Evolutionary conservation across 2,888 invertebrate genomes (phyloP).

Genomic region (Drosophila prolongata): DNA sequence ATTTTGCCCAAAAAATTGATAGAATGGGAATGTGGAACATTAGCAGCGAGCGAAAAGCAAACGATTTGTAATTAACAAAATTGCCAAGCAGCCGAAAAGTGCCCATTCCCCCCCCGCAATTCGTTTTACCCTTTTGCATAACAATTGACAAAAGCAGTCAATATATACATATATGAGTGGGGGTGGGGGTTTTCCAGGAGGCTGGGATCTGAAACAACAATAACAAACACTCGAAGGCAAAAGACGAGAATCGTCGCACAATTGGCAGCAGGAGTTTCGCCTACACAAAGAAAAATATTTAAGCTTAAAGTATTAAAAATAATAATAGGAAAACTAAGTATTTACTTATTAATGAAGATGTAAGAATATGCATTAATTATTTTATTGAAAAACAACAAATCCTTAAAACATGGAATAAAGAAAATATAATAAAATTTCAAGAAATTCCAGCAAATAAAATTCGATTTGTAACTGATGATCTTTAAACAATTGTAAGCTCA

Average conservation of each 20-base stretch:
- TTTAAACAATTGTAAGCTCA: too few relatives aligned
- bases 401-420: too few relatives aligned
- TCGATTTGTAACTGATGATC: too few relatives aligned
- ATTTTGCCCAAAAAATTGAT: conserved; percentile 2
- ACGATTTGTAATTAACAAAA: conserved; percentile 84
- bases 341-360: too few relatives aligned
- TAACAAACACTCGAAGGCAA: conserved; percentile 61
- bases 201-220: conserved; percentile 48
- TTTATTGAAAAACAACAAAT: too few relatives aligned
- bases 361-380: too few relatives aligned
- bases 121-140: conserved; percentile 36
- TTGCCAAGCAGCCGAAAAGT: conserved; percentile 82
- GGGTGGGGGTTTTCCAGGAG: conserved; percentile 6
- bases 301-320: too few relatives aligned
- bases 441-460: too few relatives aligned
- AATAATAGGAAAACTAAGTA: too few relatives aligned
- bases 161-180: conserved; percentile 34
- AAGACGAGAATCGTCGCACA: conserved; percentile 43
- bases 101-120: conserved; percentile 30
- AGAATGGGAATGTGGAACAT: conserved; percentile 48
- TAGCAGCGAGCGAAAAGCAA: conserved; percentile 61
- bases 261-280: conserved; percentile 23
- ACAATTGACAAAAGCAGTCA: conserved; percentile 77
- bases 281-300: conserved; percentile 3
- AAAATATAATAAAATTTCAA: background rate